Conservation (phyloP, 2,888 invertebrate genomes). For the Eristalis pertinax region DNA sequence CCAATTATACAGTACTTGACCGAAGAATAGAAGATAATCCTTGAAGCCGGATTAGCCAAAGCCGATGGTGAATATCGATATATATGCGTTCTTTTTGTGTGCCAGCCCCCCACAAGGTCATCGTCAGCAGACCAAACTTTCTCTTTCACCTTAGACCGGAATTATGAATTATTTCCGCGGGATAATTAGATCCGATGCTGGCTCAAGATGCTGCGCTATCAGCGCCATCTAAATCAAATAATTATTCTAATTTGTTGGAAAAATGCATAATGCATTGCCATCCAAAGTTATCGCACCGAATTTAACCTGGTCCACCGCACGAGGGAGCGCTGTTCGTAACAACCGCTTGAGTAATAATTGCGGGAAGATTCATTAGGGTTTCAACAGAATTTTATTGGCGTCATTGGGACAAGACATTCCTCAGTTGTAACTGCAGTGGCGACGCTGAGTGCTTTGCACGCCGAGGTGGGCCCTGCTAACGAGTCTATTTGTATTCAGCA, state of each 20-base stretch:
- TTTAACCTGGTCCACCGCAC: not conserved
- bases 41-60: not conserved
- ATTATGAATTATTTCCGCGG: constrained; percentile 24
- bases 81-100: not conserved
- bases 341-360: not conserved
- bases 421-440: not conserved
- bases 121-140: constrained; percentile 13
- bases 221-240: not conserved
- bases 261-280: not conserved
- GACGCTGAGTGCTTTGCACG: not conserved
- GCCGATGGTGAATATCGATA: not conserved
- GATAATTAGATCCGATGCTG: not conserved
- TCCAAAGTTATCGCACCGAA: not conserved
- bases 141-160: constrained; percentile 35
- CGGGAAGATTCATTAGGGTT: not conserved
- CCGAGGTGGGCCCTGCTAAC: not conserved
- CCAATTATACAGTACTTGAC: not conserved
- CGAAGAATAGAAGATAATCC: not conserved
- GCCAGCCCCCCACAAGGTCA: constrained; percentile 3
- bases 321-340: not conserved
- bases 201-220: not conserved
- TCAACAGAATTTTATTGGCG: not conserved
- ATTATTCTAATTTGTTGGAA: constrained; percentile 25
- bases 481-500: constrained; percentile 56
- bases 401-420: not conserved